A percentile compares a stretch with the other conserved stretches of the same genome.
Evolutionary conservation across 2,888 invertebrate species (phyloP).

Genomic region (Erebia ligea): DNA sequence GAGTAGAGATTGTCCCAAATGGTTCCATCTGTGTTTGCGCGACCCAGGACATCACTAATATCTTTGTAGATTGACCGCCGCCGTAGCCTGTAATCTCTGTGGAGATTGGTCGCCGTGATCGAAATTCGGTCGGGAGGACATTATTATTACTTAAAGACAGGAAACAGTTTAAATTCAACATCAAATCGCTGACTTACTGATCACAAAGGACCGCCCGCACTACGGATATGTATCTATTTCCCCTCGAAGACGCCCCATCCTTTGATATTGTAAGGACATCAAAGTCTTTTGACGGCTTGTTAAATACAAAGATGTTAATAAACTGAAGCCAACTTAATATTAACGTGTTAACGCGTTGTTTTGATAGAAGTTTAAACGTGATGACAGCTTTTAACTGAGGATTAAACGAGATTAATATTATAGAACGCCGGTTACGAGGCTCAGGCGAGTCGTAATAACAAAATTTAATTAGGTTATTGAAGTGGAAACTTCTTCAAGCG

Average conservation of each 20-base stretch:
- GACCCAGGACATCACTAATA: no score
- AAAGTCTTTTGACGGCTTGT: conserved; percentile 7
- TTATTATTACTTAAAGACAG: no score
- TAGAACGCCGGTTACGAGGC: background rate
- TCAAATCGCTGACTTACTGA: background rate
- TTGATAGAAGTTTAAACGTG: background rate
- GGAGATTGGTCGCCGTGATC: no score
- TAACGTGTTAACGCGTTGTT: background rate
- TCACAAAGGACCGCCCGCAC: conserved; percentile 20
- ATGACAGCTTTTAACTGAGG: conserved; percentile 8
- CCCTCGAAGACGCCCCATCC: background rate
- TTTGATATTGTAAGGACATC: conserved; percentile 19
- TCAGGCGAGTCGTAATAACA: no score
- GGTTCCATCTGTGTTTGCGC: no score
- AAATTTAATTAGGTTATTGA: no score
- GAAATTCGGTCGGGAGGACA: no score
- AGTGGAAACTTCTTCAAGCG: no score
- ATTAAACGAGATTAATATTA: background rate
- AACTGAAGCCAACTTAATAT: background rate
- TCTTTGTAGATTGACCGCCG: no score
- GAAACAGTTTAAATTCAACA: conserved; percentile 7
- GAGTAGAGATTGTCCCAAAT: no score
- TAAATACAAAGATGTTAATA: background rate
- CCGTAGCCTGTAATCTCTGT: no score
- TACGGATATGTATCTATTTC: conserved; percentile 24